phyloP scores from a whole-genome alignment of 2,888 invertebrate genomes.

The Zygogramma bicolorata region DNA sequence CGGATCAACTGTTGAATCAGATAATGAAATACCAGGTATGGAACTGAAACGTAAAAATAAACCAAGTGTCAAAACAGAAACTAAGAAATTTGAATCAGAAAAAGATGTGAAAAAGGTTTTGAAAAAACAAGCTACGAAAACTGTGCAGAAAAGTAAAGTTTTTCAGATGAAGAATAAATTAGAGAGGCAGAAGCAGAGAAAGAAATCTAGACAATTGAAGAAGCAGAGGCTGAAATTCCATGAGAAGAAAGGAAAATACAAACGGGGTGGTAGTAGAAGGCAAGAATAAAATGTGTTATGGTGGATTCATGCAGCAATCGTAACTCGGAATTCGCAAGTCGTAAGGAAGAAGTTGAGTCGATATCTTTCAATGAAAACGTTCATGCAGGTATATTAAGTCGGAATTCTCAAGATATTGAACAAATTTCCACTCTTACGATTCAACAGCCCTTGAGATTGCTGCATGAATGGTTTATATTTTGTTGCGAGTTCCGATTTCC shows the following conservation, averaged over 20 bases:
- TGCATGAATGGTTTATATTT: no score
- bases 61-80: conserved; percentile 52
- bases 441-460: no score
- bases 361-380: no score
- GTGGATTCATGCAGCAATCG: no score
- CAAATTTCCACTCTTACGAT: no score
- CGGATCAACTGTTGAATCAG: conserved; percentile 47
- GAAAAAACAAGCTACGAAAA: conserved; percentile 79
- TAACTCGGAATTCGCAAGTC: no score
- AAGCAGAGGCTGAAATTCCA: conserved; percentile 62
- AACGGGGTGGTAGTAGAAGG: conserved; percentile 26
- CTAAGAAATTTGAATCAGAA: conserved; percentile 68
- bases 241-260: conserved; percentile 55
- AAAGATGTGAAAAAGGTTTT: conserved; percentile 79
- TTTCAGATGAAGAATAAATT: conserved; percentile 81
- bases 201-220: conserved; percentile 71
- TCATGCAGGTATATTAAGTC: no score
- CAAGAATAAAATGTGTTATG: not conserved
- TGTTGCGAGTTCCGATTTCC: no score
- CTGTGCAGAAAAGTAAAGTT: conserved; percentile 81
- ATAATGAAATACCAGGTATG: conserved; percentile 66
- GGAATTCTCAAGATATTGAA: no score
- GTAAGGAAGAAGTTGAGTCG: no score
- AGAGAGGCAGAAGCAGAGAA: conserved; percentile 78
- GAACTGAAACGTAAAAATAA: conserved; percentile 59